Evolutionary conservation across 2,888 invertebrate species (phyloP).

Genomic region (Celastrina argiolus): DNA sequence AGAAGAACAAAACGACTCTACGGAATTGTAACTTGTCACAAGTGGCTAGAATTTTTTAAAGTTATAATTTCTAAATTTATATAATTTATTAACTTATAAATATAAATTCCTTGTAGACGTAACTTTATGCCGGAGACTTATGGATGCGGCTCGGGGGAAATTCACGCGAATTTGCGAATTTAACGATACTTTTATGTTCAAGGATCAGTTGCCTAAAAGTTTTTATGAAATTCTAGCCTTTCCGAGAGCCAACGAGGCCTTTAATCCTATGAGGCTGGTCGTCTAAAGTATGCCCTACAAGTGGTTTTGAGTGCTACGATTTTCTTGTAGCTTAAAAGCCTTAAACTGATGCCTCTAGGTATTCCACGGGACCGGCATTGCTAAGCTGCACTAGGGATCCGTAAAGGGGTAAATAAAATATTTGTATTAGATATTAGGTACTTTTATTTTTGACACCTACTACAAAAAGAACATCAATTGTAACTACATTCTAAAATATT

Average conservation of each 20-base stretch:
- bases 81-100: neutral
- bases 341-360: neutral
- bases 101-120: neutral
- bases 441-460: no score
- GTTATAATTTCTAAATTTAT: neutral
- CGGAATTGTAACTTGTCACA: neutral
- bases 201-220: neutral
- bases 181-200: constrained; percentile 1
- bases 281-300: neutral
- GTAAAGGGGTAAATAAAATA: no score
- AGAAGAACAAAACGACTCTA: neutral
- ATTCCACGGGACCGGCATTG: neutral
- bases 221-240: neutral
- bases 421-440: no score
- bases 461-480: no score
- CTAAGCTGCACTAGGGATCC: no score
- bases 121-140: neutral
- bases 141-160: neutral
- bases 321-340: neutral
- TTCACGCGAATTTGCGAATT: neutral
- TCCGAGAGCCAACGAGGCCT: neutral
- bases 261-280: neutral
- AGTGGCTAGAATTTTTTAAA: neutral
- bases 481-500: no score
- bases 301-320: neutral